phyloP scores from a whole-genome alignment of 2,113 vertebrate genomes.

The Cairina moschata region DNA sequence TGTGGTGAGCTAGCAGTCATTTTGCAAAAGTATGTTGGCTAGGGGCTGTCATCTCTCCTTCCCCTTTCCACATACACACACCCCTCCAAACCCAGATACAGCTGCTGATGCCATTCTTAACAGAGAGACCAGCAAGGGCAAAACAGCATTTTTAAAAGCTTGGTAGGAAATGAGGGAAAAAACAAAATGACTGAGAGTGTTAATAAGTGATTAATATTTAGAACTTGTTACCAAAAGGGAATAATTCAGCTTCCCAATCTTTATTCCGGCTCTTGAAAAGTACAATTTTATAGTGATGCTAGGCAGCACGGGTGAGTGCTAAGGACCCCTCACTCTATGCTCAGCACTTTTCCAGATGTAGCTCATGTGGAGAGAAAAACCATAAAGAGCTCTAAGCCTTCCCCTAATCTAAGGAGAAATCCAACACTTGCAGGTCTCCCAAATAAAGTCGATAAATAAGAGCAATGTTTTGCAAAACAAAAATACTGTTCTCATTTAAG shows the following conservation, averaged over 20 bases:
- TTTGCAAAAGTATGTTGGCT: constrained; percentile 24
- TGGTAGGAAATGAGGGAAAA: not conserved
- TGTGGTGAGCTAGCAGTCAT: constrained; percentile 14
- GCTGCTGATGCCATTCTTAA: constrained; percentile 1
- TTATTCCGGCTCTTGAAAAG: not conserved
- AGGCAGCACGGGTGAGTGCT: not conserved
- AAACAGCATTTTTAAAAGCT: not conserved
- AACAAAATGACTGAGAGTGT: not conserved
- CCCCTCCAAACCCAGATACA: constrained; percentile 2
- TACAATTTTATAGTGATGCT: not conserved
- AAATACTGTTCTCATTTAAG: not conserved
- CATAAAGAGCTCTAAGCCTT: not conserved
- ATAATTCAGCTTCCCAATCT: not conserved
- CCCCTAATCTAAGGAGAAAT: not conserved
- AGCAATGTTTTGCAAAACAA: not conserved
- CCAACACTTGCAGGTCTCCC: not conserved
- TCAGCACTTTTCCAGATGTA: not conserved
- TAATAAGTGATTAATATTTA: not conserved
- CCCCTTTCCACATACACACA: not conserved
- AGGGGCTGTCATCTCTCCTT: not conserved
- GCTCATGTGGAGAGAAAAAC: not conserved
- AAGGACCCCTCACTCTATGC: not conserved
- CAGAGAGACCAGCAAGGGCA: not conserved
- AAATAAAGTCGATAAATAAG: constrained; percentile 15
- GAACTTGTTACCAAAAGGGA: not conserved